A percentile compares a stretch with the other conserved stretches of the same genome.
Evolutionary conservation across 2,888 invertebrate species (phyloP).

Genomic region (Pinctada fucata): DNA sequence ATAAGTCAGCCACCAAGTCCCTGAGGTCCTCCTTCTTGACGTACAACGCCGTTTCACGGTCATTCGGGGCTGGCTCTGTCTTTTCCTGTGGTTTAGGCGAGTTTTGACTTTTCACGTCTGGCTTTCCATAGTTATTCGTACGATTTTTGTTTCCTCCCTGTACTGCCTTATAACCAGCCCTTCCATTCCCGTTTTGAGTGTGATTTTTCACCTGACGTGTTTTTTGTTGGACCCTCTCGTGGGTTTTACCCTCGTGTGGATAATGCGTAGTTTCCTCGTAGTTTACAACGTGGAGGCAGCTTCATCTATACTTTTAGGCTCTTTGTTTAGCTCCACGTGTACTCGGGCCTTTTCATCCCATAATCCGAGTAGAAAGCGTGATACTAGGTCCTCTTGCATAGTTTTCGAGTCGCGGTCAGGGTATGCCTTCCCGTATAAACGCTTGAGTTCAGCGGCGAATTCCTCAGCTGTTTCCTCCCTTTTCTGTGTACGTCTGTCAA

Average conservation of each 20-base stretch:
- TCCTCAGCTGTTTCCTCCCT: slow-evolving; percentile 37
- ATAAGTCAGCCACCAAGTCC: too few relatives aligned
- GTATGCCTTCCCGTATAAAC: slow-evolving; percentile 44
- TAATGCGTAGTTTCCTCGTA: slow-evolving; percentile 7
- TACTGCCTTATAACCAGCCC: too few relatives aligned
- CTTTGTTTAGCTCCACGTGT: slow-evolving; percentile 9
- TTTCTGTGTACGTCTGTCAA: slow-evolving; percentile 37
- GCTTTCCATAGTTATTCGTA: too few relatives aligned
- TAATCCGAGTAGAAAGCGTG: slow-evolving; percentile 41
- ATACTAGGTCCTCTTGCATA: slow-evolving; percentile 39
- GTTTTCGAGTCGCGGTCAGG: slow-evolving; percentile 36
- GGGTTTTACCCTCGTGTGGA: slow-evolving; percentile 3
- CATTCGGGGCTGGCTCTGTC: too few relatives aligned
- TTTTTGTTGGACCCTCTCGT: background rate
- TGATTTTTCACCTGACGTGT: too few relatives aligned
- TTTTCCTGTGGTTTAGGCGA: too few relatives aligned
- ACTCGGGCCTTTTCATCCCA: slow-evolving; percentile 25
- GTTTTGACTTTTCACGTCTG: too few relatives aligned
- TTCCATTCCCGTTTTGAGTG: too few relatives aligned
- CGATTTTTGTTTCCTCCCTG: too few relatives aligned
- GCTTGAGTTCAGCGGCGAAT: slow-evolving; percentile 41
- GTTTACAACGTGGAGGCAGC: slow-evolving; percentile 8
- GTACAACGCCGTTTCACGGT: too few relatives aligned
- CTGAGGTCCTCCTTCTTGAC: too few relatives aligned
- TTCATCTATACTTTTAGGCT: slow-evolving; percentile 28